These are phyloP conservation scores for Coecobrya sp. DNA, from an alignment of 2,888 invertebrate species.

Conservation along the genomic window DNA sequence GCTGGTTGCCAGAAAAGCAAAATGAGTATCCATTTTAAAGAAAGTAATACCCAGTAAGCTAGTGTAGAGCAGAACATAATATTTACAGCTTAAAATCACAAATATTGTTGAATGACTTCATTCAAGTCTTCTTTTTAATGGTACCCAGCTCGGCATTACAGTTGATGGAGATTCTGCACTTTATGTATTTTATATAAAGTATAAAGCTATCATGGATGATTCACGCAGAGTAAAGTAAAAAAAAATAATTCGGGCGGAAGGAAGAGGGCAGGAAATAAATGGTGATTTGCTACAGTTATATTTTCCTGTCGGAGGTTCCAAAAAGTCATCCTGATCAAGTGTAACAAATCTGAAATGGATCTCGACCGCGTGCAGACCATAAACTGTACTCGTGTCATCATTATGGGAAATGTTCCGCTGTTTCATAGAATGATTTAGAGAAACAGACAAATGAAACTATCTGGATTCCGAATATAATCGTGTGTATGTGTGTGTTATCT, in stretches of 20 bases:
- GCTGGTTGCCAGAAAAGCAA: background rate
- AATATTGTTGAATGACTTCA: conserved; percentile 73
- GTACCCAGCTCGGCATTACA: background rate
- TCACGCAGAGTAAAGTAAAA: conserved; percentile 13
- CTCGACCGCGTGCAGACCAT: conserved; percentile 54
- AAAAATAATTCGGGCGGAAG: conserved; percentile 10
- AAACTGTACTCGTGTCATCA: conserved; percentile 53
- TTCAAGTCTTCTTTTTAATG: conserved; percentile 20
- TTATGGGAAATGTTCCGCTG: conserved; percentile 45
- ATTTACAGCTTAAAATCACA: conserved; percentile 71
- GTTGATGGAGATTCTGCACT: background rate
- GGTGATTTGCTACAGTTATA: conserved; percentile 67
- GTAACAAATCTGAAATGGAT: conserved; percentile 70
- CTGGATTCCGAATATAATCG: background rate
- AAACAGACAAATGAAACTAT: background rate
- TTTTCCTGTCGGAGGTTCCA: conserved; percentile 47
- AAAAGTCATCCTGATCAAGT: conserved; percentile 67
- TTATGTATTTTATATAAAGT: background rate
- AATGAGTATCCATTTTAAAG: background rate
- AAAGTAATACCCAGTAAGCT: background rate
- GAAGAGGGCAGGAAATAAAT: conserved; percentile 57
- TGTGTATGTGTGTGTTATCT: background rate
- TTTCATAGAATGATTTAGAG: background rate
- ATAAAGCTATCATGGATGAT: conserved; percentile 14
- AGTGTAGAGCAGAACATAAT: background rate